A percentile compares a stretch with the other conserved stretches of the same genome.
phyloP scores from a whole-genome alignment of 2,797 vertebrate genomes.

The Tachyglossus aculeatus region DNA sequence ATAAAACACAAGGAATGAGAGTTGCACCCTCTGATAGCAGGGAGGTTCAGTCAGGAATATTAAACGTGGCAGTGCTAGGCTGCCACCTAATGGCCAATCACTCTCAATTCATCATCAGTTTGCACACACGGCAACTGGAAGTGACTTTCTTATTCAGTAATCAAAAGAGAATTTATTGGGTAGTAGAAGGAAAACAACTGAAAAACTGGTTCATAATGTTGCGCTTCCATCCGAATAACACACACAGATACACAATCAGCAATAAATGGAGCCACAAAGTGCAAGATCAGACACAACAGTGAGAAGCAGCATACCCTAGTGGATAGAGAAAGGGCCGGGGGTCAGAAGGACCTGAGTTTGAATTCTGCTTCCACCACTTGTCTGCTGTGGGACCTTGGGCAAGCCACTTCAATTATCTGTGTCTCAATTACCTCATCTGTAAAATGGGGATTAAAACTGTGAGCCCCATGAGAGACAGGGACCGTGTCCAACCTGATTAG shows the following conservation, averaged over 20 bases:
- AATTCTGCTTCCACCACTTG: too few species aligned
- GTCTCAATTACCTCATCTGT: too few species aligned
- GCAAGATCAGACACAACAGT: background rate
- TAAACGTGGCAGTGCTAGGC: slow-evolving; percentile 24
- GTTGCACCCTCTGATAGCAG: background rate
- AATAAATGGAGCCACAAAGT: background rate
- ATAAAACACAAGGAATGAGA: background rate
- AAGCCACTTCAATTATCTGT: too few species aligned
- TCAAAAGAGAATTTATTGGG: background rate
- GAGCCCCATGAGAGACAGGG: too few species aligned
- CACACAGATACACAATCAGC: background rate
- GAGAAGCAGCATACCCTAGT: background rate
- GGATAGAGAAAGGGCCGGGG: background rate
- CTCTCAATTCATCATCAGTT: slow-evolving; percentile 11
- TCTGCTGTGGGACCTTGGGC: too few species aligned
- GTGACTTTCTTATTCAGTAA: background rate
- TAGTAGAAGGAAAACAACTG: background rate
- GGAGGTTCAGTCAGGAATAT: background rate
- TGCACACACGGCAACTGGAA: background rate
- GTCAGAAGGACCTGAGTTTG: too few species aligned
- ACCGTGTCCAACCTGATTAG: too few species aligned
- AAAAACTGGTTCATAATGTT: background rate
- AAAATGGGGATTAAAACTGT: too few species aligned
- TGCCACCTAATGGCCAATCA: slow-evolving; percentile 62
- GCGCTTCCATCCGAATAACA: background rate